Conservation (phyloP, 2,113 vertebrate species). For the Origma solitaria region DNA sequence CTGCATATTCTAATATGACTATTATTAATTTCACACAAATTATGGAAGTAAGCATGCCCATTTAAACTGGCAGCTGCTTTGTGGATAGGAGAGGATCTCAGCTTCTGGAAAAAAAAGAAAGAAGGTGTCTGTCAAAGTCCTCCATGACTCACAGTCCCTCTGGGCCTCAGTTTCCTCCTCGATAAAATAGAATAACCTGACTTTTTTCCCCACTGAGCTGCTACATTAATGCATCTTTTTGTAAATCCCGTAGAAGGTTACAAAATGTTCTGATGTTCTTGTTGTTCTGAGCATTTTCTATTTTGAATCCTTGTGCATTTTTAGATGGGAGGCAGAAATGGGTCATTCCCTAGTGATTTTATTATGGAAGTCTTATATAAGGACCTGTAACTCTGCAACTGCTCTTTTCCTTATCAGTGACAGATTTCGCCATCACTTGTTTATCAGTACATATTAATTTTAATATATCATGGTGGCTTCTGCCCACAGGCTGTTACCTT, state of each 20-base stretch:
- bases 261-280: conserved; percentile 13
- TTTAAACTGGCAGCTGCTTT: neutral
- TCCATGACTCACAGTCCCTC: neutral
- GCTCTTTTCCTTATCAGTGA: neutral
- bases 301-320: conserved; percentile 19
- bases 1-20: neutral
- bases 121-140: neutral
- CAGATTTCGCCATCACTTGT: neutral
- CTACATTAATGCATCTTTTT: neutral
- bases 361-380: neutral
- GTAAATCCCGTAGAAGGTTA: neutral
- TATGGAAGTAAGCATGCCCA: neutral
- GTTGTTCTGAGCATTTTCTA: conserved; percentile 8
- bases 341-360: conserved; percentile 19
- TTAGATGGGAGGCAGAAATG: conserved; percentile 14
- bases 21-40: neutral
- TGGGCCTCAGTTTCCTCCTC: neutral
- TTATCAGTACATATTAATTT: neutral
- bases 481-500: neutral
- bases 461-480: neutral
- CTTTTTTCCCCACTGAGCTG: neutral
- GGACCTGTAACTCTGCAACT: neutral
- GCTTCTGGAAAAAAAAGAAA: neutral
- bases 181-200: neutral
- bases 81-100: neutral